phyloP scores from a whole-genome alignment of 2,888 invertebrate genomes.

The Meta bourneti region DNA sequence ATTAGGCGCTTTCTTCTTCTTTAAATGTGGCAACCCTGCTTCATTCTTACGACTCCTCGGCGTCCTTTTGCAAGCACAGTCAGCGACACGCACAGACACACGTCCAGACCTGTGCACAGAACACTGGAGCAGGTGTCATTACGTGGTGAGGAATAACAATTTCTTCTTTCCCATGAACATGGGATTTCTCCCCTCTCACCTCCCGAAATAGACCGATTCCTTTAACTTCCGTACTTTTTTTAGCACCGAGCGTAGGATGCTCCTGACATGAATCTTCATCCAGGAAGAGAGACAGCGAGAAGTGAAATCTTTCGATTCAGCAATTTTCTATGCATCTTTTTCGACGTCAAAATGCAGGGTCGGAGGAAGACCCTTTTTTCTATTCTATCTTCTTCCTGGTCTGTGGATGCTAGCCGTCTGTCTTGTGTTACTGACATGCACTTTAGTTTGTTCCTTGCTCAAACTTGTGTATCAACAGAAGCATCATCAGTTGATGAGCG shows the following conservation, averaged over 20 bases:
- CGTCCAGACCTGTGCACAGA: conserved; percentile 1
- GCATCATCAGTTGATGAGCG: background rate
- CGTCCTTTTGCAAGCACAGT: background rate
- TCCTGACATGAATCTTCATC: conserved; percentile 27
- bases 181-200: conserved; percentile 13
- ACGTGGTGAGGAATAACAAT: conserved; percentile 9
- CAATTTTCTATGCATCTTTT: conserved; percentile 9
- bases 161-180: conserved; percentile 2
- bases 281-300: background rate
- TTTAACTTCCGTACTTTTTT: conserved; percentile 61
- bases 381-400: background rate
- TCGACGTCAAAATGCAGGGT: conserved; percentile 1
- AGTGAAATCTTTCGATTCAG: conserved; percentile 49
- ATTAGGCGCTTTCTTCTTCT: no score
- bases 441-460: conserved; percentile 4
- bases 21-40: no score
- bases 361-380: conserved; percentile 40
- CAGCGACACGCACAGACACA: conserved; percentile 4
- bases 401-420: conserved; percentile 26
- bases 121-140: conserved; percentile 59
- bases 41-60: conserved; percentile 3
- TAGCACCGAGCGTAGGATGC: conserved; percentile 51
- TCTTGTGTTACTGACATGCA: conserved; percentile 25
- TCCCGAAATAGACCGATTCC: conserved; percentile 48
- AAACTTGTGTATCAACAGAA: background rate